Percentiles rank a stretch among this genome's conserved stretches.
Evolutionary conservation across 2,888 invertebrate genomes (phyloP).

Genomic region (Andrena hattorfiana): DNA sequence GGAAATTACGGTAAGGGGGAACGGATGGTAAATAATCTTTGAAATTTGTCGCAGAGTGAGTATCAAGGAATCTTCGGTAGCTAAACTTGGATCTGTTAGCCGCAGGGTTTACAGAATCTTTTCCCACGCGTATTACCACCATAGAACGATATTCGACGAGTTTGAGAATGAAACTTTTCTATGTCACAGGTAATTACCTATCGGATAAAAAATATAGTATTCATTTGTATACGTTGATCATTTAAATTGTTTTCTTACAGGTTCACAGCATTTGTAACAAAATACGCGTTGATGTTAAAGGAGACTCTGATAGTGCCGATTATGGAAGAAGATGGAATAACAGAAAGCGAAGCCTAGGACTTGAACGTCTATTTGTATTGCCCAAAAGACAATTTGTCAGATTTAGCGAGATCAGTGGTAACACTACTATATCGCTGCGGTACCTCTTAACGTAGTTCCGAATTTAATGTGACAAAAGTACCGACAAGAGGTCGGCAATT

Average conservation of each 20-base stretch:
- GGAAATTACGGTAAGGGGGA: not conserved
- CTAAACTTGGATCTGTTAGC: constrained; percentile 99
- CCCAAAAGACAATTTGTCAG: constrained; percentile 62
- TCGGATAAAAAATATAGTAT: not conserved
- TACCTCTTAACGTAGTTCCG: constrained; percentile 40
- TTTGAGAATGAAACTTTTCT: constrained; percentile 98
- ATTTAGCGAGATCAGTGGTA: constrained; percentile 58
- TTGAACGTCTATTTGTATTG: constrained; percentile 55
- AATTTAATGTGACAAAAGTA: constrained; percentile 23
- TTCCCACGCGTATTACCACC: constrained; percentile 99
- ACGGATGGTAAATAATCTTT: not conserved
- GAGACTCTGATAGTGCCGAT: constrained; percentile 99
- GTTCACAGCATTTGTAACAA: constrained; percentile 99
- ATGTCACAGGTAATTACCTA: constrained; percentile 88
- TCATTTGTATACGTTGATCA: not conserved
- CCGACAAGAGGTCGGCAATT: constrained; percentile 49
- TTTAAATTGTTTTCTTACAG: constrained; percentile 79
- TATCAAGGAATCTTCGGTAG: constrained; percentile 99
- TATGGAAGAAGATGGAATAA: constrained; percentile 90
- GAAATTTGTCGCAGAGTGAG: constrained; percentile 91
- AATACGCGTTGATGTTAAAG: constrained; percentile 99
- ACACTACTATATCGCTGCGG: constrained; percentile 37
- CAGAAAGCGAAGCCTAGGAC: constrained; percentile 79
- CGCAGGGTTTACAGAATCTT: constrained; percentile 99
- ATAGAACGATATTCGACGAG: constrained; percentile 97